These are phyloP conservation scores for Tricholaema leucomelas DNA, from an alignment of 2,113 vertebrate genomes.

Conservation along the genomic window DNA sequence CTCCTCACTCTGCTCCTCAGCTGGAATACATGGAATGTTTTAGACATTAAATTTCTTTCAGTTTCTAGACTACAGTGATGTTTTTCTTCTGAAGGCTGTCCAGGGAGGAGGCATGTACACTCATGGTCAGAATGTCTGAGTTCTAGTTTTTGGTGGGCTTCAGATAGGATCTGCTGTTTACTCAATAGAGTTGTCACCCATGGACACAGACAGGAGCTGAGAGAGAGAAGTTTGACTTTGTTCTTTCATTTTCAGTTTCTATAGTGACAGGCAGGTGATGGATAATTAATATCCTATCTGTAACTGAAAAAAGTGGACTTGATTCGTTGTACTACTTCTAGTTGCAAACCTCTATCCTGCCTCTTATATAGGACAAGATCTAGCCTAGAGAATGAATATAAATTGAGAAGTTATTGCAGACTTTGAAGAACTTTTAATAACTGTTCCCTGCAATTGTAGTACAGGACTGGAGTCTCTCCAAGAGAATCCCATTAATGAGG, in stretches of 20 bases:
- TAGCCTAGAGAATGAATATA: background rate
- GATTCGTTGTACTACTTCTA: background rate
- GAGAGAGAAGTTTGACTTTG: background rate
- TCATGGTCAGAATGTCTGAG: background rate
- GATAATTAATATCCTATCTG: background rate
- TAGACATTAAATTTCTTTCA: background rate
- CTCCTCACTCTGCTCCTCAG: background rate
- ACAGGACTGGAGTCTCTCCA: background rate
- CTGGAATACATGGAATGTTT: background rate
- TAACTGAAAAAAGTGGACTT: background rate
- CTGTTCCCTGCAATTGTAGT: background rate
- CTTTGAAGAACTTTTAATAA: background rate
- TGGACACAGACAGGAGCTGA: background rate
- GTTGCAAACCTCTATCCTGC: background rate
- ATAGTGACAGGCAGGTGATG: background rate
- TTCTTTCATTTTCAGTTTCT: background rate
- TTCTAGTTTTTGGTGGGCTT: background rate
- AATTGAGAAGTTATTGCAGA: background rate
- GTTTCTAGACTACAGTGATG: background rate
- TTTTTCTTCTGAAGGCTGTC: background rate
- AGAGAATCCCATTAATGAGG: background rate
- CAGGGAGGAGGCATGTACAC: rapidly evolving
- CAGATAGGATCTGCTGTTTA: background rate
- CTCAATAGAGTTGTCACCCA: background rate
- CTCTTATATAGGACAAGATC: background rate